These are phyloP conservation scores for Latrodectus hesperus DNA, from an alignment of 2,888 invertebrate species.

Conservation along the genomic window DNA sequence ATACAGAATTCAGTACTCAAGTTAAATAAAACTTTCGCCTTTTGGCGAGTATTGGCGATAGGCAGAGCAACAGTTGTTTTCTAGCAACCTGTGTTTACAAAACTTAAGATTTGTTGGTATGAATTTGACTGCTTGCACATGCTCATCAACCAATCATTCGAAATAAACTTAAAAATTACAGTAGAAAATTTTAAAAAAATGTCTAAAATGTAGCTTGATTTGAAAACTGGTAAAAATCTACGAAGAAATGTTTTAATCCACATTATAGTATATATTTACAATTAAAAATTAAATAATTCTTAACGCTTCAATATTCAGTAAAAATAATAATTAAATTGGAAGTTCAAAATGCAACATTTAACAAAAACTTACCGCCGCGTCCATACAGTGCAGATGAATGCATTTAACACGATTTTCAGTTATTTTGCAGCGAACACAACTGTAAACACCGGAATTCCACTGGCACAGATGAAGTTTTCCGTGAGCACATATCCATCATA, in stretches of 20 bases:
- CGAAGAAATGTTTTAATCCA: too few species aligned
- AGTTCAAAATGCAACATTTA: not conserved
- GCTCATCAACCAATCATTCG: not conserved
- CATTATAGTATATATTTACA: too few species aligned
- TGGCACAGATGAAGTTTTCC: not conserved
- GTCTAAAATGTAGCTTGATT: too few species aligned
- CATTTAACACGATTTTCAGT: not conserved
- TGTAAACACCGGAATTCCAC: not conserved
- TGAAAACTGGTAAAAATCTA: too few species aligned
- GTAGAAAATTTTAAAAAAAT: not conserved
- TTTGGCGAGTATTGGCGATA: not conserved
- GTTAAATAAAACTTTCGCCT: not conserved
- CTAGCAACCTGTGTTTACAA: constrained; percentile 3
- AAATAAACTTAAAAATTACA: not conserved
- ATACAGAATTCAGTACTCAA: not conserved
- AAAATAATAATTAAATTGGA: not conserved
- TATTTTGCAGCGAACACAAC: not conserved
- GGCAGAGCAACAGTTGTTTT: constrained; percentile 1
- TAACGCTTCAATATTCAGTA: not conserved
- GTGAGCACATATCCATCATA: not conserved
- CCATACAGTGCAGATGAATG: constrained; percentile 2
- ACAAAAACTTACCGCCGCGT: not conserved
- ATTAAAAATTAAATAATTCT: too few species aligned
- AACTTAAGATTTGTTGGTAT: not conserved
- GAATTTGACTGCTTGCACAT: not conserved